Percentiles rank a stretch among this genome's conserved stretches.
Evolutionary conservation across 2,888 invertebrate genomes (phyloP).

Genomic region (Amphimallon solstitiale): DNA sequence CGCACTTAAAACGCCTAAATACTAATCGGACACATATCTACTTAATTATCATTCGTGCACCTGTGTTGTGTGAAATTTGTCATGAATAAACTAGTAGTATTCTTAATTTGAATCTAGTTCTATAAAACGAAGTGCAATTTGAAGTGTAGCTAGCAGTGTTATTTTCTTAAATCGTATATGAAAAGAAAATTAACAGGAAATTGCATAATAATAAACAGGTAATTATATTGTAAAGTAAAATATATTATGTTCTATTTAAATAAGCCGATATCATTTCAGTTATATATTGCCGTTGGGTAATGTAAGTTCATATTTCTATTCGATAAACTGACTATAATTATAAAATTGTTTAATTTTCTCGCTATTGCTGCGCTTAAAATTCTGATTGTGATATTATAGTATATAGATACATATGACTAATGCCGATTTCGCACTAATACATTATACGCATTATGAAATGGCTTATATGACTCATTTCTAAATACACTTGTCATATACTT

Average conservation of each 20-base stretch:
- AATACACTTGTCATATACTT: too few relatives aligned
- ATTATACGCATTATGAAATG: background rate
- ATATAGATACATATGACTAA: slow-evolving; percentile 17
- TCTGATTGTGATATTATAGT: slow-evolving; percentile 1
- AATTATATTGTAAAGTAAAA: slow-evolving; percentile 15
- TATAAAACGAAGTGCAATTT: slow-evolving; percentile 3
- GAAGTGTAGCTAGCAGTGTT: slow-evolving; percentile 2
- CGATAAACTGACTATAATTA: slow-evolving; percentile 15
- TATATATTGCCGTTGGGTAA: slow-evolving; percentile 22
- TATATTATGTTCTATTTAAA: background rate
- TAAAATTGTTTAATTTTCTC: slow-evolving; percentile 26
- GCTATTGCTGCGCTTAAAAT: slow-evolving; percentile 2
- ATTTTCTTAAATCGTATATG: slow-evolving; percentile 28
- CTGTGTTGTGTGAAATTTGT: too few relatives aligned
- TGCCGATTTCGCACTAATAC: slow-evolving; percentile 7
- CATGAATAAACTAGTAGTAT: background rate
- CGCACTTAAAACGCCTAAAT: too few relatives aligned
- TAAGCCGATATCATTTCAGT: background rate
- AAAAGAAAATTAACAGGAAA: slow-evolving; percentile 22
- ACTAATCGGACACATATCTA: too few relatives aligned
- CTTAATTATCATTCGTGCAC: too few relatives aligned
- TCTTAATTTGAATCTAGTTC: background rate
- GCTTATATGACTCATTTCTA: too few relatives aligned
- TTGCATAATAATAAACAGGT: slow-evolving; percentile 19
- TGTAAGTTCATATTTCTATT: slow-evolving; percentile 24